Percentiles rank a stretch among this genome's conserved stretches.
These are phyloP conservation scores for Cataglyphis hispanica DNA, from an alignment of 1,140 invertebrate genomes.

Conservation along the genomic window DNA sequence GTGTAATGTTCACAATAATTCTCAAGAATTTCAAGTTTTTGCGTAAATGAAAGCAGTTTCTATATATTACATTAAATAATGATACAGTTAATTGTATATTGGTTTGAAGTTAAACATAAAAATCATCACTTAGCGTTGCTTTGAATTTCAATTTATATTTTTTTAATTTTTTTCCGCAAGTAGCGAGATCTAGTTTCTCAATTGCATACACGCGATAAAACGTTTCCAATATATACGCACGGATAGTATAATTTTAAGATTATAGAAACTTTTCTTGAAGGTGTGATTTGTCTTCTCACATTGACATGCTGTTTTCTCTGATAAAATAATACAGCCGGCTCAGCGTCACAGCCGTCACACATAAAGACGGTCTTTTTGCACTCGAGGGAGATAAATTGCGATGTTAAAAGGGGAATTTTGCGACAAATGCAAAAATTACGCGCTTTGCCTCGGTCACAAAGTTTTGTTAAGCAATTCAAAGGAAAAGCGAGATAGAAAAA, in stretches of 20 bases:
- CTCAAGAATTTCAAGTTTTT: background rate
- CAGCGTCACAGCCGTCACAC: conserved; percentile 1
- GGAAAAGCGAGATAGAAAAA: background rate
- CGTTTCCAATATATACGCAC: background rate
- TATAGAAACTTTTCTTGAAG: conserved; percentile 20
- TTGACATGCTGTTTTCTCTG: conserved; percentile 29
- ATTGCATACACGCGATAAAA: background rate
- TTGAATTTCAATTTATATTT: background rate
- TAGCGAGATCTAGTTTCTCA: background rate
- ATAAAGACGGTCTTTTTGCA: conserved; percentile 38
- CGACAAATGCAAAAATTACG: conserved; percentile 50
- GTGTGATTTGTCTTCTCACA: conserved; percentile 32
- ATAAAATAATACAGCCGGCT: conserved; percentile 21
- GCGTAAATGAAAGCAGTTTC: background rate
- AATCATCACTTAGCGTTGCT: background rate
- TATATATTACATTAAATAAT: background rate
- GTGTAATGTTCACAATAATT: background rate
- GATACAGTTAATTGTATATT: background rate
- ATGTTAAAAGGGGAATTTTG: conserved; percentile 38
- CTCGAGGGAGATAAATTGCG: conserved; percentile 26
- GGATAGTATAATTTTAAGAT: conserved; percentile 21
- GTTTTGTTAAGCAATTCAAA: conserved; percentile 20
- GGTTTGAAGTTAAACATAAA: background rate
- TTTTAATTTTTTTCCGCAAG: background rate
- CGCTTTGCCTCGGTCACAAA: conserved; percentile 12